These are phyloP conservation scores for Hyperopisus bebe DNA, from an alignment of 2,113 vertebrate genomes.

Conservation along the genomic window DNA sequence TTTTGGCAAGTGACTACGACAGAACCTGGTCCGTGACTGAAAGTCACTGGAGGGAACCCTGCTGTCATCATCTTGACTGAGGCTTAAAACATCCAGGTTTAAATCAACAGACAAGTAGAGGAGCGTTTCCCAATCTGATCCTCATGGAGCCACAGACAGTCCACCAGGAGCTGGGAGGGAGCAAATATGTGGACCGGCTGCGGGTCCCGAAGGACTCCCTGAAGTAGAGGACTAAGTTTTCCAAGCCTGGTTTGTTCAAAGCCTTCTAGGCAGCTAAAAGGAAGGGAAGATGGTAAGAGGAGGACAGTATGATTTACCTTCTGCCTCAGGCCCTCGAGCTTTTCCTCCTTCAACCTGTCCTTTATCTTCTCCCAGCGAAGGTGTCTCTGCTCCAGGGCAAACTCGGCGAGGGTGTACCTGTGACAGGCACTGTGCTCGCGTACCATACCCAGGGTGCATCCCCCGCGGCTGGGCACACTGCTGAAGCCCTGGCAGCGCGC, in stretches of 20 bases:
- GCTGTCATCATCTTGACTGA: background rate
- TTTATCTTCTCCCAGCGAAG: conserved; percentile 73
- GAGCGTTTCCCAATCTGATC: no score
- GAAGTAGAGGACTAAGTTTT: background rate
- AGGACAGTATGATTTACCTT: conserved; percentile 57
- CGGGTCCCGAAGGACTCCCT: background rate
- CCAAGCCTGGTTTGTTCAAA: background rate
- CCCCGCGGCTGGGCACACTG: conserved; percentile 87
- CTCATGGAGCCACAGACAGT: no score
- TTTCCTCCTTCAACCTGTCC: conserved; percentile 80
- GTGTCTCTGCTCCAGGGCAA: conserved; percentile 71
- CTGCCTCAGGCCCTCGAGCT: conserved; percentile 70
- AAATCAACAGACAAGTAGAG: background rate
- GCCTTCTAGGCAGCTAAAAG: background rate
- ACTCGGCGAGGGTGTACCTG: conserved; percentile 80
- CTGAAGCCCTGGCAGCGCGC: conserved; percentile 94
- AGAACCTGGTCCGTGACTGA: background rate
- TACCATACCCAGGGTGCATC: conserved; percentile 92
- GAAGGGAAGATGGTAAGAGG: background rate
- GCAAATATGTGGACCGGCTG: background rate
- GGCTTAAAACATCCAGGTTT: background rate
- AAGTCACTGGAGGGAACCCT: background rate
- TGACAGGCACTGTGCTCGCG: conserved; percentile 68
- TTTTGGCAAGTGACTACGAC: background rate
- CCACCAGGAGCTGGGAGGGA: background rate